Base-by-base conservation (phyloP, 2,113 vertebrate genomes). In the Toxotes jaculatrix region DNA sequence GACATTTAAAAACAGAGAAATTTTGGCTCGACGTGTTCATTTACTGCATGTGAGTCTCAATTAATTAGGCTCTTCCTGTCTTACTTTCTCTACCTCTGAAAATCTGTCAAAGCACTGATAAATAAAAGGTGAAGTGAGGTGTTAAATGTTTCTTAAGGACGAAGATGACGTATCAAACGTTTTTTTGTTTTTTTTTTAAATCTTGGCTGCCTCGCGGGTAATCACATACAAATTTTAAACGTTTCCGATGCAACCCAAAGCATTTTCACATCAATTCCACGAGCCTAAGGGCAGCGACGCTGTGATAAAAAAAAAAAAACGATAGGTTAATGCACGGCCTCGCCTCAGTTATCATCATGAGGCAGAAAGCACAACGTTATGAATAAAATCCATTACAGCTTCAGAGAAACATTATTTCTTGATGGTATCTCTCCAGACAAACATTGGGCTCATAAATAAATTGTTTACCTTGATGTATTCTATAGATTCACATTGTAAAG, bases 321-420 rank as follows among this genome's bases (percentile, higher is more conserved):
- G 14, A 47, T 36, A 7, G 40, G 31, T 59, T 31, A 74, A 53
- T 42, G 43, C n/a, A 14, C 31, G 60, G 47, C 72, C 16, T 51
- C 59, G 12, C 3, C 8, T 61, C 10, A 11, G 45, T 74, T 53
- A n/a, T n/a, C n/a, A 53, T 53, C 45, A 40, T 51, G 32, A 45
- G 23, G 69, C 70, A 47, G 47, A 73, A 73, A 38, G 57, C 57
- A n/a, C 57, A 61, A 23, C 62, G 27, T 27, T 51, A 17, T 38
- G 21, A 74, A 63, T 63, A 74, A 51, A 62, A 36, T 9, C 45
- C 70, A 59, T 36, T 36, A 36, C 40, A 57, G 14, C 19, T 70
- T 56, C 16, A 57, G 14, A 38, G 34, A 42, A 62, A 6, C 36
- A 36, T 38, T 38, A 62, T 38, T 21, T 36, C 36, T 36, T 36